Percentiles rank a stretch among this genome's conserved stretches.
These are phyloP conservation scores for Tipula confusa DNA, from an alignment of 2,888 invertebrate species.

Conservation along the genomic window DNA sequence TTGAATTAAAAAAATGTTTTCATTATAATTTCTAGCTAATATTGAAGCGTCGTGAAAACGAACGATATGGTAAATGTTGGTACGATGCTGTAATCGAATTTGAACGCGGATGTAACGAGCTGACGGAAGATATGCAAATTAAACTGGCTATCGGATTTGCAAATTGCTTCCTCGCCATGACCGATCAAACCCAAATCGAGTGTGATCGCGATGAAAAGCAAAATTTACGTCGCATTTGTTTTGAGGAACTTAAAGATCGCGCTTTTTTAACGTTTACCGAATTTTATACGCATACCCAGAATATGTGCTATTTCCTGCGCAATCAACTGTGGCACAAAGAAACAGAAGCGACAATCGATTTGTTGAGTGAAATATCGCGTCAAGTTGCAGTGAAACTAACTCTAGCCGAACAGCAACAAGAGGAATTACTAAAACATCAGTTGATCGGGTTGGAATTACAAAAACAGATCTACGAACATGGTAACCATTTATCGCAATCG, in stretches of 20 bases:
- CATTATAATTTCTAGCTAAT: not conserved
- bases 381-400: not conserved
- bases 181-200: not conserved
- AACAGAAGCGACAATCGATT: not conserved
- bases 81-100: not conserved
- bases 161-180: not conserved
- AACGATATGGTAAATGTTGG: not conserved
- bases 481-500: not conserved
- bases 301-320: slow-evolving; percentile 3
- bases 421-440: not conserved
- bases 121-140: not conserved
- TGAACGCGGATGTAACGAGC: not conserved
- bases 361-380: not conserved
- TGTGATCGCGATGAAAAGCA: not conserved
- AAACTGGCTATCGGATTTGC: not conserved
- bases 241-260: not conserved
- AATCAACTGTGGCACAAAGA: slow-evolving; percentile 20
- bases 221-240: not conserved
- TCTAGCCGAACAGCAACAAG: not conserved
- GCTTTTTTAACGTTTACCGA: not conserved
- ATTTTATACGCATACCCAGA: not conserved
- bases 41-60: not conserved
- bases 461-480: not conserved
- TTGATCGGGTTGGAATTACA: not conserved
- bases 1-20: too few species aligned